Base-by-base conservation (phyloP, 1,140 invertebrate genomes). In the Patella vulgata region DNA sequence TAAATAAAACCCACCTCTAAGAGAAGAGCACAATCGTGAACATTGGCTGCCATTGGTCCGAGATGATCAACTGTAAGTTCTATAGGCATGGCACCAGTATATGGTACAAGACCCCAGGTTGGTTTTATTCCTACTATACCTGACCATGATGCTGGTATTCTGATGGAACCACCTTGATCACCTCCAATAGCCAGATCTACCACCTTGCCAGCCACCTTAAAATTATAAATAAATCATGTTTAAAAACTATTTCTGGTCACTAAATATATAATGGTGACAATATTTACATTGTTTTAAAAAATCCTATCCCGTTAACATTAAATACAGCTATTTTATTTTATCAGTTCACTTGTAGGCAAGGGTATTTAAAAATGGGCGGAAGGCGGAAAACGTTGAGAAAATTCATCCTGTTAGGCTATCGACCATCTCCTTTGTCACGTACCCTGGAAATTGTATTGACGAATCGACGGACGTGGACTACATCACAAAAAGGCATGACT, bases 121-220 rank as follows among this genome's bases (percentile, higher is more conserved):
- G 82, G 82, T 51, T 84, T 84, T 11, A 83, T 44, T 8, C 82
- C 82, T 27, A 79, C 74, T 30, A 79, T 59, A n/a, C 82, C 82
- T 48, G 59, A 71, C 59, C 62, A 82, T 17, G 70, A 56, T 11
- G 80, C 66, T 11, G 82, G 82, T 14, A 78, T 77, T 8, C 82
- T 69, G n/a, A 81, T 73, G 9, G 79, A 81, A 4, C 79, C 79
- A 21, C 78, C 76, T 36, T 75, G 74, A 50, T 81, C 79, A 23
- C 66, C 72, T 14, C 73, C 79, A 6, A 78, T 61, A n/a, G 79
- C 79, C 66, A 81, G 58, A 48, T 81, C 77, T n/a, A 72, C 70
- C 14, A 71, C 54, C 5, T 66, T 65, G 17, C 33, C 50, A 2
- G 63, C 63, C 6, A 80, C 64, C 78, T 77, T 47, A 14, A 56